Evolutionary conservation across 2,888 invertebrate genomes (phyloP), one percentile per base, ranked within the genome.

Genomic region (Tachystola acroxantha): DNA sequence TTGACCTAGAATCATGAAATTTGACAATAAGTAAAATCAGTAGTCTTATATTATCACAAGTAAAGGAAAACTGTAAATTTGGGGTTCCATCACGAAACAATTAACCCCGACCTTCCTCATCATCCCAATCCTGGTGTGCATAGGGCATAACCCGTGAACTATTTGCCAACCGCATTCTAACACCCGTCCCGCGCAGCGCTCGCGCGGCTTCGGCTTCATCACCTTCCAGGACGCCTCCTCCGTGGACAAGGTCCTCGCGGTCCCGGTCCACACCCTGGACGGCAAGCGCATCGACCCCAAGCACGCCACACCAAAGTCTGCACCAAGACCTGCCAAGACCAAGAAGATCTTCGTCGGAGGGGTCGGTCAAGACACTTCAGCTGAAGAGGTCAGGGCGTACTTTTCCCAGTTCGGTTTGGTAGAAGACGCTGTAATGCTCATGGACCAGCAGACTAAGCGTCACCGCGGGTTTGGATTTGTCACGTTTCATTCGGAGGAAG

Each of bases 211-310:
- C 81, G 94, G 96, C 67, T 96, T 96, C 89, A 96, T 96, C 80
- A 96, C 96, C 64, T 96, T 96, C 88, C 93, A 95, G 78, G 96
- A 96, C 79, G 94, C 96, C 39, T 91, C 93, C 52, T 94, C 95
- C 64, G 96, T 96, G 49, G 96, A 96, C 80, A 95, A 95, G 86
- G 96, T 96, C 42, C 90, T 96, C 37, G 95, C 95, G 60, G 94
- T 96, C 53, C 95, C 95, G 40, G 94, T 95, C 49, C 96, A 96
- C 89, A 95, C 95, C 35, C 88, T 96, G 53, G 96, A 96, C 79
- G 96, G 96, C 47, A 96, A 96, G 82, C 95, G 96, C 80, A 96
- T 96, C 74, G 96, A 96, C 75, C 96, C 96, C 39, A 96, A 96
- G 68, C 96, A 96, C 87, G 96, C 96, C 40, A 96, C 96, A 34